A percentile compares a stretch with the other conserved stretches of the same genome.
phyloP scores from a whole-genome alignment of 2,888 invertebrate species.

The Ellobium chinense region DNA sequence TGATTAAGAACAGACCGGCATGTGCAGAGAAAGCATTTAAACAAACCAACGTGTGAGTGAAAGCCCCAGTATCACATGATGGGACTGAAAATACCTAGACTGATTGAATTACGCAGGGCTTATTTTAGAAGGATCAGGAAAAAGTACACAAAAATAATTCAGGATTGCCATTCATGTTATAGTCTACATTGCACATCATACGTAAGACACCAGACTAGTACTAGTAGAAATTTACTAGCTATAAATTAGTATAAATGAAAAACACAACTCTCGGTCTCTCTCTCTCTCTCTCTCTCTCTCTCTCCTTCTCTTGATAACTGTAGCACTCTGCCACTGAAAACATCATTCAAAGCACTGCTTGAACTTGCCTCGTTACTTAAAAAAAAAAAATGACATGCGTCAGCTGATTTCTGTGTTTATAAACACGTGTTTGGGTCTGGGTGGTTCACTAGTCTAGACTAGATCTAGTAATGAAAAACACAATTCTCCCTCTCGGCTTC shows the following conservation, averaged over 20 bases:
- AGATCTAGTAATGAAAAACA: too few species aligned
- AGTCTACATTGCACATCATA: not conserved
- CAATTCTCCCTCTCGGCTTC: too few species aligned
- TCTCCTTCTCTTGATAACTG: not conserved
- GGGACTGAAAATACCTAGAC: too few species aligned
- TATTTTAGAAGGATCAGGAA: not conserved
- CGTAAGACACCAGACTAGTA: not conserved
- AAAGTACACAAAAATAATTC: not conserved
- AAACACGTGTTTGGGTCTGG: too few species aligned
- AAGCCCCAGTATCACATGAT: too few species aligned
- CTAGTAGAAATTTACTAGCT: not conserved
- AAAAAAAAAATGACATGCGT: not conserved
- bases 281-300: not conserved
- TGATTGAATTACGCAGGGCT: not conserved
- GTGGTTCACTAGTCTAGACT: too few species aligned
- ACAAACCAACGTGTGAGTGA: too few species aligned
- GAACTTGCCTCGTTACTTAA: not conserved
- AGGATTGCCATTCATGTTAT: not conserved
- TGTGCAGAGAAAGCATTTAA: too few species aligned
- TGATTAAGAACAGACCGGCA: too few species aligned
- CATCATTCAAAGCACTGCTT: not conserved
- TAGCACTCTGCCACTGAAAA: not conserved
- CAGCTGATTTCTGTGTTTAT: not conserved
- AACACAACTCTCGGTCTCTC: not conserved
- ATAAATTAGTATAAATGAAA: not conserved